These are phyloP conservation scores for Phalanger gymnotis DNA, from an alignment of 2,797 vertebrate genomes.

Conservation along the genomic window DNA sequence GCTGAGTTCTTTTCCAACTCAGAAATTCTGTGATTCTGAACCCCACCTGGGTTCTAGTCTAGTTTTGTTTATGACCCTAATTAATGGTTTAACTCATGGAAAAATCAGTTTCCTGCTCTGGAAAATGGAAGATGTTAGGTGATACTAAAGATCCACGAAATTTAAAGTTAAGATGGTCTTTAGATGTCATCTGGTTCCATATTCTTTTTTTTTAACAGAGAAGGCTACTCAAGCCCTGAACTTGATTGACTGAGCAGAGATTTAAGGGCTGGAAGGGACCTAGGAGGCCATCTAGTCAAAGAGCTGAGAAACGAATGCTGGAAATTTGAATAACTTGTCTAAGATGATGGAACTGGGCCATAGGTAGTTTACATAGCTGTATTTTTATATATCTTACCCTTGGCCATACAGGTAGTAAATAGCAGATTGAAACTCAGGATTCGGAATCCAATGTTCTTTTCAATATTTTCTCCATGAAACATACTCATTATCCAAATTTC, in stretches of 20 bases:
- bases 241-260: not conserved
- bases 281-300: not conserved
- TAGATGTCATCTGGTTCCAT: not conserved
- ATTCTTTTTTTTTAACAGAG: not conserved
- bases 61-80: not conserved
- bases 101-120: not conserved
- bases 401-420: not conserved
- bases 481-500: not conserved
- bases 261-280: not conserved
- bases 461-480: not conserved
- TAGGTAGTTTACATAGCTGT: not conserved
- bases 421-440: not conserved
- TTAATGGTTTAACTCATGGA: not conserved
- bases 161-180: not conserved
- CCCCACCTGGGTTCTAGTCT: not conserved
- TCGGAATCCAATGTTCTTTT: not conserved
- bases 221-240: not conserved
- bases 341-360: not conserved
- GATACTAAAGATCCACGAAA: not conserved
- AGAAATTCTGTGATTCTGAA: not conserved
- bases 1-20: not conserved
- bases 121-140: not conserved
- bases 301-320: not conserved
- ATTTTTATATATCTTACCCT: not conserved
- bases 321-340: not conserved